Evolutionary conservation across 2,113 vertebrate genomes (phyloP).

Genomic region (Natator depressus): DNA sequence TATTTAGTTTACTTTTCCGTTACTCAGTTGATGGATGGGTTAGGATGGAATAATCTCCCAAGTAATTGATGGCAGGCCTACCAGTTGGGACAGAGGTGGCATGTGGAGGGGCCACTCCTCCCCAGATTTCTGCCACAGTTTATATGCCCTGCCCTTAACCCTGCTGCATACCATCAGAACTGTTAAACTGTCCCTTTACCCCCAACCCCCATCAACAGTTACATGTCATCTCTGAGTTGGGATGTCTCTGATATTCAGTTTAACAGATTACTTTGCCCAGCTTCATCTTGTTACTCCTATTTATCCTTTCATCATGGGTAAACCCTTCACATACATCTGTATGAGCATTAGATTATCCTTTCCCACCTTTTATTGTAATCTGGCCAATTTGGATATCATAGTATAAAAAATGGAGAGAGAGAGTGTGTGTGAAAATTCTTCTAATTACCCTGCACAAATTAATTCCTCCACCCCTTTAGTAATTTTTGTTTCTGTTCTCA

Average conservation of each 20-base stretch:
- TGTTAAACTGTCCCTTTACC: background rate
- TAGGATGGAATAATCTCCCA: background rate
- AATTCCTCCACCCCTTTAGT: background rate
- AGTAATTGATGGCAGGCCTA: too few species aligned
- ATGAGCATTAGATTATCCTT: conserved; percentile 4
- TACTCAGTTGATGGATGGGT: conserved; percentile 33
- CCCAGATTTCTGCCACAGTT: background rate
- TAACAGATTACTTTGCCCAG: conserved; percentile 64
- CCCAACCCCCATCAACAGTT: background rate
- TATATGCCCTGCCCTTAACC: background rate
- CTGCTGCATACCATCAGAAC: background rate
- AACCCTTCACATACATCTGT: conserved; percentile 5
- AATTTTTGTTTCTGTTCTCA: background rate
- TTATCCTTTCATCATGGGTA: background rate
- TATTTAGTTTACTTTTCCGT: conserved; percentile 57
- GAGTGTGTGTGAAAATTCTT: conserved; percentile 23
- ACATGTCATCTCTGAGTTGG: conserved; percentile 26
- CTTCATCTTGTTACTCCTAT: conserved; percentile 28
- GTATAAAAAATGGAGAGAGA: background rate
- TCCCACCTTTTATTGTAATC: background rate
- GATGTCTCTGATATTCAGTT: conserved; percentile 48
- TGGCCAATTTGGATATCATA: conserved; percentile 28
- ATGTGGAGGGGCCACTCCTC: background rate
- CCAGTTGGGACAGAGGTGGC: background rate
- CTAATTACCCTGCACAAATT: background rate